Percentiles rank a stretch among this genome's conserved stretches.
Conservation (phyloP, 2,888 invertebrate species). For the Luperina nickerlii region DNA sequence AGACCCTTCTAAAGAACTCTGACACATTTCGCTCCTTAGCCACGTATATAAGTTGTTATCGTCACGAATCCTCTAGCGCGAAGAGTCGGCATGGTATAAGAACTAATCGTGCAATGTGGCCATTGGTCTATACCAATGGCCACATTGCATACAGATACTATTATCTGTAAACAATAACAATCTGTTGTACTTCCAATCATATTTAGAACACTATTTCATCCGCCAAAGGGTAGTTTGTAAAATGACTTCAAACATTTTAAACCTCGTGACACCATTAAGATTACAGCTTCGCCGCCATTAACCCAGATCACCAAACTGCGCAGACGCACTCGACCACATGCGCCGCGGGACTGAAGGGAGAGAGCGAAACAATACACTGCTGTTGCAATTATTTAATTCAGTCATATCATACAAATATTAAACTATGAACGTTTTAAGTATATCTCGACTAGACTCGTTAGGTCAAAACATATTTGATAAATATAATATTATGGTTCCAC, state of each 20-base stretch:
- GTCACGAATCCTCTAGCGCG: no score
- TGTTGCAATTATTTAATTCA: conserved; percentile 80
- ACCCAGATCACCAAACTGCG: conserved; percentile 36
- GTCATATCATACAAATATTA: conserved; percentile 77
- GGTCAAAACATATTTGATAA: conserved; percentile 41
- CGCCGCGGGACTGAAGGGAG: background rate
- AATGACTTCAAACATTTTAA: background rate
- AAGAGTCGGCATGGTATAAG: background rate
- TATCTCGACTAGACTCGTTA: conserved; percentile 59
- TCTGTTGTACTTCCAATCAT: background rate
- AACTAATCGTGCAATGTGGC: background rate
- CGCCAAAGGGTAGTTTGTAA: background rate
- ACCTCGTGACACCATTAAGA: conserved; percentile 38
- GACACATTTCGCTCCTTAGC: no score
- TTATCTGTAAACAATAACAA: background rate
- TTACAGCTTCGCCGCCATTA: conserved; percentile 26
- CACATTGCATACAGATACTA: no score
- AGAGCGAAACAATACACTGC: conserved; percentile 47
- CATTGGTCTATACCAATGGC: no score
- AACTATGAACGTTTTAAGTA: conserved; percentile 54
- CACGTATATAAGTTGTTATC: no score
- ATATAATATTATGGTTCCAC: conserved; percentile 29
- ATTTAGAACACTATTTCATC: background rate
- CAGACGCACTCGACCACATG: conserved; percentile 11
- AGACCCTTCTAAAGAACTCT: no score